A percentile compares a stretch with the other conserved stretches of the same genome.
These are phyloP conservation scores for Acipenser transmontanus DNA, from an alignment of 2,797 vertebrate species.

Conservation along the genomic window DNA sequence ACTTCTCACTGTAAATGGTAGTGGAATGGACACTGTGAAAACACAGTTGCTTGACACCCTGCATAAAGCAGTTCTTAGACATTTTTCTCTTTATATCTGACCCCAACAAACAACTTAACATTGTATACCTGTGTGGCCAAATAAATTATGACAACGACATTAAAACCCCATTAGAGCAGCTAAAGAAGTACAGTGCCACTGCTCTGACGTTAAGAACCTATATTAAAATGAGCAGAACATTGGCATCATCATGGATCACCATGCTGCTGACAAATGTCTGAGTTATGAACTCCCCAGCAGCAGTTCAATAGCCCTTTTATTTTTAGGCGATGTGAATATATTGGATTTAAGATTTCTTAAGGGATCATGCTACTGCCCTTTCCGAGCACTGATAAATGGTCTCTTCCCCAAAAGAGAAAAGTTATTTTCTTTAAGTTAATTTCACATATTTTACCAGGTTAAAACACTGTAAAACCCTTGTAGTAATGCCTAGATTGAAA, in stretches of 20 bases:
- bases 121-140: slow-evolving; percentile 40
- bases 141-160: slow-evolving; percentile 61
- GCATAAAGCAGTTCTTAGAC: slow-evolving; percentile 21
- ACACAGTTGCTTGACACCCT: too few species aligned
- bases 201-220: slow-evolving; percentile 53
- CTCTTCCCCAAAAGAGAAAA: slow-evolving; percentile 23
- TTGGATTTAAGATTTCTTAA: slow-evolving; percentile 53
- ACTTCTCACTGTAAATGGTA: too few species aligned
- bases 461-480: background rate
- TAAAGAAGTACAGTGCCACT: slow-evolving; percentile 57
- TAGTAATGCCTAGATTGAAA: too few species aligned
- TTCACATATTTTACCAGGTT: slow-evolving; percentile 45
- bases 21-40: too few species aligned
- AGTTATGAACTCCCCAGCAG: slow-evolving; percentile 56
- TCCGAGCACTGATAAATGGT: slow-evolving; percentile 18
- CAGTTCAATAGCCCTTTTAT: slow-evolving; percentile 53
- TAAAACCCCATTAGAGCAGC: slow-evolving; percentile 69
- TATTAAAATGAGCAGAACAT: slow-evolving; percentile 38
- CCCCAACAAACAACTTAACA: slow-evolving; percentile 46
- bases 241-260: slow-evolving; percentile 51
- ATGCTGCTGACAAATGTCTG: slow-evolving; percentile 53
- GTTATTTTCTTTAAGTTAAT: slow-evolving; percentile 51
- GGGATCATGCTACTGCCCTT: slow-evolving; percentile 27
- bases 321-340: slow-evolving; percentile 43
- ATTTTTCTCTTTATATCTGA: slow-evolving; percentile 41